A percentile compares a stretch with the other conserved stretches of the same genome.
phyloP scores from a whole-genome alignment of 2,797 vertebrate species.

The Poecile montanus region DNA sequence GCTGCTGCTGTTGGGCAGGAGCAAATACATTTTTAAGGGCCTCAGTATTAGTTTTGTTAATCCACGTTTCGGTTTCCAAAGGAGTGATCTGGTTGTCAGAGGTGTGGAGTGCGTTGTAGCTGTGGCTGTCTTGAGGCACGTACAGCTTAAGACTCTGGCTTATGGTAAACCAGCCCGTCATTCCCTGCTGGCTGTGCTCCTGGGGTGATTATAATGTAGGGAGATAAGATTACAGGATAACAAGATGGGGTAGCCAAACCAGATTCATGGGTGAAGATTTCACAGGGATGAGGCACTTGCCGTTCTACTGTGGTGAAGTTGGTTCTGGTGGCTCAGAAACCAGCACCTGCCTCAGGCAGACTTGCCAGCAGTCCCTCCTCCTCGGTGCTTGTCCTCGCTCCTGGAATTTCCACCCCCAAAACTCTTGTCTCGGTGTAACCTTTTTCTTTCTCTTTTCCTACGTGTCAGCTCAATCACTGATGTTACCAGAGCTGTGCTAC shows the following conservation, averaged over 20 bases:
- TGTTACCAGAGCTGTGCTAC: not conserved
- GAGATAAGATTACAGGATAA: conserved; percentile 27
- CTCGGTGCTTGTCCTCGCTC: not conserved
- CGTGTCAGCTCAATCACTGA: not conserved
- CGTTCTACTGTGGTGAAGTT: not conserved
- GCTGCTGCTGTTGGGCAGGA: not conserved
- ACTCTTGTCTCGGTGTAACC: not conserved
- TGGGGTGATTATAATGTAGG: not conserved
- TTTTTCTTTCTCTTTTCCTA: not conserved
- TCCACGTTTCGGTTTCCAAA: not conserved
- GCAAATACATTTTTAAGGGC: not conserved
- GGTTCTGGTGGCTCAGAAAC: not conserved
- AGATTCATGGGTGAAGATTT: not conserved
- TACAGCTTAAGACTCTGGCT: not conserved
- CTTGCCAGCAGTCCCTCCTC: not conserved
- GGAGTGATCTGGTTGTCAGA: not conserved
- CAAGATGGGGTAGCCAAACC: not conserved
- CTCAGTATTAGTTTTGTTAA: not conserved
- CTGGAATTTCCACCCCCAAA: not conserved
- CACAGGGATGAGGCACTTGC: not conserved
- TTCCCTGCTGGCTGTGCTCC: not conserved
- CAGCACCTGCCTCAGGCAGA: not conserved
- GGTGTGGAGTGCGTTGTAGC: not conserved
- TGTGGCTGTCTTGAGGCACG: not conserved
- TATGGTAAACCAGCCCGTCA: not conserved